phyloP scores from a whole-genome alignment of 2,797 vertebrate genomes.

The Euphonia xanthogaster region DNA sequence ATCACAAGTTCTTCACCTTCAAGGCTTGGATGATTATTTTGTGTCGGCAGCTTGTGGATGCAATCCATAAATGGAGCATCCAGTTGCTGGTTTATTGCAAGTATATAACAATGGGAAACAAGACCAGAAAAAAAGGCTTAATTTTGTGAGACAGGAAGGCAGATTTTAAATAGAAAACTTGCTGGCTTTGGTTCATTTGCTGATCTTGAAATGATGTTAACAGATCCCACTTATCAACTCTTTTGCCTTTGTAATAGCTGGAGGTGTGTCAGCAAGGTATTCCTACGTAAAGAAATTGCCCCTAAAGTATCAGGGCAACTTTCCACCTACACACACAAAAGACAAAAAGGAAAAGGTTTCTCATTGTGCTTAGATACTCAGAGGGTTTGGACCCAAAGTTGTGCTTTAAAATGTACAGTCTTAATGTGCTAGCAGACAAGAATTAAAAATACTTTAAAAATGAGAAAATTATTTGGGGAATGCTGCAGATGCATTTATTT shows the following conservation, averaged over 20 bases:
- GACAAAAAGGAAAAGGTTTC: neutral
- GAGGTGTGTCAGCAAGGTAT: neutral
- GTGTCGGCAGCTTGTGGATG: neutral
- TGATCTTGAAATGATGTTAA: neutral
- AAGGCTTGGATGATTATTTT: neutral
- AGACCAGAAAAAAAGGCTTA: neutral
- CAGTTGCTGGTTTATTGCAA: neutral
- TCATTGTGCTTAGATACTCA: neutral
- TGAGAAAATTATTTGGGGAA: neutral
- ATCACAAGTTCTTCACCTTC: neutral
- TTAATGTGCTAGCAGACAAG: neutral
- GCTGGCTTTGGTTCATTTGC: neutral
- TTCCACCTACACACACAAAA: neutral
- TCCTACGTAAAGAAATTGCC: neutral
- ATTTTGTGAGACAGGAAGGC: neutral
- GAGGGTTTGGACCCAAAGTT: neutral
- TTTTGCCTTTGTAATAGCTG: neutral
- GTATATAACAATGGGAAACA: neutral
- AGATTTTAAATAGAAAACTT: neutral
- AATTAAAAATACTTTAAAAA: neutral
- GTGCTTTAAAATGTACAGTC: neutral
- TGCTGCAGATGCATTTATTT: neutral
- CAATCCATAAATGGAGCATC: neutral
- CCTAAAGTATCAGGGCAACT: neutral
- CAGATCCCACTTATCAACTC: neutral